These are phyloP conservation scores for Allophyes oxyacanthae DNA, from an alignment of 2,888 invertebrate genomes.

Conservation along the genomic window DNA sequence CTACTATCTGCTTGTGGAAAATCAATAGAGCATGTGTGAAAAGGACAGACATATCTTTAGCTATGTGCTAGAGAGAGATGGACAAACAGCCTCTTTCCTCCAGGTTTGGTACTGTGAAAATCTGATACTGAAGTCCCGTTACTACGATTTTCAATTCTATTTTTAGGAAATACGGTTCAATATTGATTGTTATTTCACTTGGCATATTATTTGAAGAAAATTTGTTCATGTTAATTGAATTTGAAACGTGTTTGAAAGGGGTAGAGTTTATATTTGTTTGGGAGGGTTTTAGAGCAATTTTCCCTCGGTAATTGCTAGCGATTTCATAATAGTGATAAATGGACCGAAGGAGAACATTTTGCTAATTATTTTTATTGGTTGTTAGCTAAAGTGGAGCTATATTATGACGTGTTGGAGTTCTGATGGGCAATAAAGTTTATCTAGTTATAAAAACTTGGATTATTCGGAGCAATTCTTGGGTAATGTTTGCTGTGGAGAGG, in stretches of 20 bases:
- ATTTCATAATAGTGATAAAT: constrained; percentile 80
- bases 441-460: constrained; percentile 10
- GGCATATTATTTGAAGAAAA: constrained; percentile 32
- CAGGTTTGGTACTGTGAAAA: constrained; percentile 66
- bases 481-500: background rate
- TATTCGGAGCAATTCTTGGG: constrained; percentile 2
- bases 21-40: constrained; percentile 74
- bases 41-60: constrained; percentile 18
- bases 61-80: constrained; percentile 46
- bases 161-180: rapidly evolving
- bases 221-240: constrained; percentile 6
- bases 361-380: constrained; percentile 72
- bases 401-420: constrained; percentile 25
- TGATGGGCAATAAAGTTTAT: constrained; percentile 24
- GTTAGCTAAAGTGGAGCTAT: constrained; percentile 34
- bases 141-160: constrained; percentile 24
- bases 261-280: constrained; percentile 30
- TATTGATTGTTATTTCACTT: constrained; percentile 7
- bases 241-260: background rate
- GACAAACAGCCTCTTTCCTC: constrained; percentile 57
- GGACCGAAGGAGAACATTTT: constrained; percentile 57
- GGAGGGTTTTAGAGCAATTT: constrained; percentile 46
- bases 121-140: constrained; percentile 37
- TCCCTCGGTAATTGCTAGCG: constrained; percentile 70
- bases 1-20: constrained; percentile 69